These are phyloP conservation scores for Cyrtorhinus lividipennis DNA, from an alignment of 1,140 invertebrate genomes.

Conservation along the genomic window DNA sequence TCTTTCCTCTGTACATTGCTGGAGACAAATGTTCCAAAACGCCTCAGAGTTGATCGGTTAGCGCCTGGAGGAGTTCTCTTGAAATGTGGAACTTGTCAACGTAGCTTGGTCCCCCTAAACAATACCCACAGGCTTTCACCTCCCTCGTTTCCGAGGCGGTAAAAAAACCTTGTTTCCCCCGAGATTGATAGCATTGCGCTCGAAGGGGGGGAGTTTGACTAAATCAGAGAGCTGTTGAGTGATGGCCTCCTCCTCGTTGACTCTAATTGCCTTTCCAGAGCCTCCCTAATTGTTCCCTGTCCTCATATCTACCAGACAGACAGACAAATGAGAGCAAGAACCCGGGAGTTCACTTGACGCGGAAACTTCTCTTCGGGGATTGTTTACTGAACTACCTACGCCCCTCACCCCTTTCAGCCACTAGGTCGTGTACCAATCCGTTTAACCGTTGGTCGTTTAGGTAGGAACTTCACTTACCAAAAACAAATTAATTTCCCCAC, in stretches of 20 bases:
- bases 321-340: conserved; percentile 9
- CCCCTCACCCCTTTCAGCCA: neutral
- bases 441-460: no score
- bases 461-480: no score
- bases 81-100: no score
- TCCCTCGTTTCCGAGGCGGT: no score
- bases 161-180: conserved; percentile 1
- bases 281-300: conserved; percentile 8
- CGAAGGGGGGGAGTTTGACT: neutral
- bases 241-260: conserved; percentile 9
- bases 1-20: no score
- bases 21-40: no score
- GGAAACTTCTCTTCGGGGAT: neutral
- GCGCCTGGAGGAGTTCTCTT: no score
- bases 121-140: no score
- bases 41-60: no score
- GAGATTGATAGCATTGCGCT: conserved; percentile 5
- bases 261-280: conserved; percentile 8
- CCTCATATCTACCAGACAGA: conserved; percentile 8
- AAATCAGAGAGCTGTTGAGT: conserved; percentile 8
- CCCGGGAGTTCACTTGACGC: neutral
- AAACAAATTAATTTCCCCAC: no score
- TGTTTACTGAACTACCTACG: neutral
- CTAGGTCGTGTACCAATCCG: no score
- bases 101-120: no score